Percentiles rank a stretch among this genome's conserved stretches.
These are phyloP conservation scores for Proctacanthus coquilletti DNA, from an alignment of 1,140 invertebrate genomes.

Conservation along the genomic window DNA sequence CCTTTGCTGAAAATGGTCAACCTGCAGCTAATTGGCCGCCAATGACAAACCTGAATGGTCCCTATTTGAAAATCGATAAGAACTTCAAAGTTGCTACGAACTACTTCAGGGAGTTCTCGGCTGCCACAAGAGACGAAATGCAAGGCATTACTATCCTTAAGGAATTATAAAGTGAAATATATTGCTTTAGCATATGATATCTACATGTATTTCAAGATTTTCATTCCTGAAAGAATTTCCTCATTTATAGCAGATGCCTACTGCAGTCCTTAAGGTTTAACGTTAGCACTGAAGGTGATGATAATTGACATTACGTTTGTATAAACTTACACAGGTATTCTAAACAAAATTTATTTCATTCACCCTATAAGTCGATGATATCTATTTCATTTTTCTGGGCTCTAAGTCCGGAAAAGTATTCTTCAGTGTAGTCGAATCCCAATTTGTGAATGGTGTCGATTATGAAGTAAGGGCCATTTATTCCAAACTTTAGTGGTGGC, in stretches of 20 bases:
- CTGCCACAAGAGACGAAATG: conserved; percentile 17
- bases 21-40: conserved; percentile 26
- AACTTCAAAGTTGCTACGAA: conserved; percentile 21
- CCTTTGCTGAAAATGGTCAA: conserved; percentile 25
- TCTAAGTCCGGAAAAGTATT: background rate
- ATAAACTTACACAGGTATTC: too few species aligned
- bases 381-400: background rate
- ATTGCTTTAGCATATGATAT: too few species aligned
- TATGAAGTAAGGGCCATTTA: background rate
- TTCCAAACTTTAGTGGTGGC: background rate
- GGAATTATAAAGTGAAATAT: background rate
- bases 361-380: too few species aligned
- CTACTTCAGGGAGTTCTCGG: conserved; percentile 24
- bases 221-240: too few species aligned
- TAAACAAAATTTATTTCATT: too few species aligned
- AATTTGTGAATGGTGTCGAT: background rate
- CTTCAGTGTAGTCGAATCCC: background rate
- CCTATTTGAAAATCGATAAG: conserved; percentile 26
- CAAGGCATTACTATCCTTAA: background rate
- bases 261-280: too few species aligned
- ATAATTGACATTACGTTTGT: too few species aligned
- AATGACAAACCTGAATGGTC: conserved; percentile 25
- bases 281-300: too few species aligned
- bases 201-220: too few species aligned
- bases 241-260: too few species aligned